Percentiles rank a stretch among this genome's conserved stretches.
Conservation (phyloP, 2,888 invertebrate genomes). For the Aquatica leii region DNA sequence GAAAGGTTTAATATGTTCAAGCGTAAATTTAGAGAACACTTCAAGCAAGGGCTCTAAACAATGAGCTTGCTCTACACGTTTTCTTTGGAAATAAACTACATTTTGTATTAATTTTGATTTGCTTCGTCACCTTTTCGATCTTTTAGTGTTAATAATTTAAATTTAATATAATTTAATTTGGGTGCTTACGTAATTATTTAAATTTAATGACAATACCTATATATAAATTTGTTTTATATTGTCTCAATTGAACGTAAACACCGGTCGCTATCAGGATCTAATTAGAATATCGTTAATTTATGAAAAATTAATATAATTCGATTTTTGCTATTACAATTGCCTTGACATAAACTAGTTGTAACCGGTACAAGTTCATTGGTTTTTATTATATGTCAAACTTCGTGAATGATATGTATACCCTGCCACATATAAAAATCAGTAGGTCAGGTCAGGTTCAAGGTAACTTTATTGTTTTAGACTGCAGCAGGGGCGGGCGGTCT, state of each 20-base stretch:
- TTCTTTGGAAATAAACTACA: too few species aligned
- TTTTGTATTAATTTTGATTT: too few species aligned
- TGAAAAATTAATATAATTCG: not conserved
- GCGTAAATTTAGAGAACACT: too few species aligned
- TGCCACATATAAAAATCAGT: constrained; percentile 29
- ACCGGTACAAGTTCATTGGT: not conserved
- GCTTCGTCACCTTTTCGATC: too few species aligned
- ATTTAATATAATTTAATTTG: too few species aligned
- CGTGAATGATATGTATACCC: constrained; percentile 19
- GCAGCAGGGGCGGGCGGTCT: constrained; percentile 59
- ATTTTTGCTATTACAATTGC: not conserved
- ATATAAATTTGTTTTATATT: not conserved
- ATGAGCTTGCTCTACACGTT: too few species aligned
- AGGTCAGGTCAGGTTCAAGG: constrained; percentile 38
- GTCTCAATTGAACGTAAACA: not conserved
- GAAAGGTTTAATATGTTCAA: too few species aligned
- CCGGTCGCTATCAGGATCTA: not conserved
- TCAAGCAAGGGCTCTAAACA: too few species aligned
- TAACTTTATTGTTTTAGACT: constrained; percentile 49
- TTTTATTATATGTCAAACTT: constrained; percentile 16
- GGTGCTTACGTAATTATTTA: not conserved
- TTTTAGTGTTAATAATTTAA: too few species aligned
- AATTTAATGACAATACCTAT: constrained; percentile 3
- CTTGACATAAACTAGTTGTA: constrained; percentile 2
- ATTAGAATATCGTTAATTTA: constrained; percentile 5